A percentile compares a stretch with the other conserved stretches of the same genome.
These are phyloP conservation scores for Gouania willdenowi DNA, from an alignment of 2,797 vertebrate species.

Conservation along the genomic window DNA sequence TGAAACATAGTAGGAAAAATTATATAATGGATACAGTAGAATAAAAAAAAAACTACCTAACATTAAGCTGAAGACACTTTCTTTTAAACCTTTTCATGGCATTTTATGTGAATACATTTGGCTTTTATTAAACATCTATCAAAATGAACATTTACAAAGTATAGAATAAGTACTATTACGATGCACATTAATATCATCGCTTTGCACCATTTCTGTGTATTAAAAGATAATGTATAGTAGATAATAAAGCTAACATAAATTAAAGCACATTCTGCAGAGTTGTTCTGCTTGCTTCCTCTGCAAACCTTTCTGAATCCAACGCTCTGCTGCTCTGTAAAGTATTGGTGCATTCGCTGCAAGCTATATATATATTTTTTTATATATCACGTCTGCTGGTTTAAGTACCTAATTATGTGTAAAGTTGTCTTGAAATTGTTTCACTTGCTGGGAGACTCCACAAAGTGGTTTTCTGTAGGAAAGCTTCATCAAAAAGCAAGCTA, in stretches of 20 bases:
- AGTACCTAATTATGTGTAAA: slow-evolving; percentile 74
- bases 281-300: neutral
- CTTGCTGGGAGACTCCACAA: slow-evolving; percentile 59
- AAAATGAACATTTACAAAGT: too few species aligned
- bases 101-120: too few species aligned
- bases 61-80: neutral
- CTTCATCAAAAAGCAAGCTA: slow-evolving; percentile 64
- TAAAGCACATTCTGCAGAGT: slow-evolving; percentile 14
- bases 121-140: too few species aligned
- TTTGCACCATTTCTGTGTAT: too few species aligned
- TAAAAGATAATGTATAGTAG: too few species aligned
- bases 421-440: slow-evolving; percentile 70
- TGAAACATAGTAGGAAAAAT: slow-evolving; percentile 4
- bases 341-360: slow-evolving; percentile 26
- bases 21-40: neutral
- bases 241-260: slow-evolving; percentile 3
- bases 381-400: slow-evolving; percentile 62
- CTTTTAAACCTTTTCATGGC: too few species aligned
- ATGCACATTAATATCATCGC: too few species aligned
- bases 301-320: neutral
- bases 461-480: slow-evolving; percentile 54
- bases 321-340: slow-evolving; percentile 11
- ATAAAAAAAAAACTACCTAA: neutral
- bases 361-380: slow-evolving; percentile 47
- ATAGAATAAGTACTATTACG: too few species aligned